Conservation (phyloP, 1,140 invertebrate genomes). For the Propsilocerus akamusi region DNA sequence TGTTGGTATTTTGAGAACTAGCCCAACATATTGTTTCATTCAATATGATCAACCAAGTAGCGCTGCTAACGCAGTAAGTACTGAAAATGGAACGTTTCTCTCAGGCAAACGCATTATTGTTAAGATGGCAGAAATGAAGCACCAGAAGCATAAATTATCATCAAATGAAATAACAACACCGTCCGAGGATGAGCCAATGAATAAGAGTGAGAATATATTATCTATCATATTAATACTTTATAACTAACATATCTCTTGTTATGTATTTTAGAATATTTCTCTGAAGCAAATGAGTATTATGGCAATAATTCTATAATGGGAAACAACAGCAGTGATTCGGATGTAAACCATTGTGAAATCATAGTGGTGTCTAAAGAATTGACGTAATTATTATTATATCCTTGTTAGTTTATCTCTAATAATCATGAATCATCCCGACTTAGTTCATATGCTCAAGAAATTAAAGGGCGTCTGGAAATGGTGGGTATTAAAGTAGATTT, state of each 20-base stretch:
- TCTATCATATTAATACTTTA: too few relatives aligned
- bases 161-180: not conserved
- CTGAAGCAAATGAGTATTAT: constrained; percentile 4
- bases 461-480: constrained; percentile 66
- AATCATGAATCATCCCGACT: too few relatives aligned
- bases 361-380: constrained; percentile 61
- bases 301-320: constrained; percentile 17
- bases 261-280: constrained; percentile 5
- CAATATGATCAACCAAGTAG: constrained; percentile 58
- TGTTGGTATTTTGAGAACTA: constrained; percentile 41
- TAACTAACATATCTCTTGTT: constrained; percentile 2
- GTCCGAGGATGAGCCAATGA: constrained; percentile 4
- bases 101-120: constrained; percentile 45
- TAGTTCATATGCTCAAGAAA: constrained; percentile 75
- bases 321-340: constrained; percentile 25
- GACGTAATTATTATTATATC: constrained; percentile 52
- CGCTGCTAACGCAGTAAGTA: constrained; percentile 49
- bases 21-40: constrained; percentile 68
- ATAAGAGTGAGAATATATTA: constrained; percentile 1
- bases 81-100: constrained; percentile 45
- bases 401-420: constrained; percentile 9
- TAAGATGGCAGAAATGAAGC: constrained; percentile 28
- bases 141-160: not conserved
- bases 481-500: constrained; percentile 66
- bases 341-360: constrained; percentile 74